Evolutionary conservation across 2,888 invertebrate species (phyloP).

Genomic region (Heliconius hortense): DNA sequence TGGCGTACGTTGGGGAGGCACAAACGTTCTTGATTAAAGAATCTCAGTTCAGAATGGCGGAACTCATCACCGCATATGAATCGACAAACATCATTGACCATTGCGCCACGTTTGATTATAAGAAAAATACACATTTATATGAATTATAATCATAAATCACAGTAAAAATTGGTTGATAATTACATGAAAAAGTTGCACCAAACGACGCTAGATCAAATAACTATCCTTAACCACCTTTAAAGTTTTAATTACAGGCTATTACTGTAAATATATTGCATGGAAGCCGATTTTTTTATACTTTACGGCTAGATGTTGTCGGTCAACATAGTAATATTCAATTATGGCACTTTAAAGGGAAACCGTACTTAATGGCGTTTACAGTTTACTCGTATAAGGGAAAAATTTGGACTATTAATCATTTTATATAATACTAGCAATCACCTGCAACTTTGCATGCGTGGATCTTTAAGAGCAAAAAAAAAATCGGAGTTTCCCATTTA

Average conservation of each 20-base stretch:
- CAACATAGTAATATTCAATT: constrained; percentile 25
- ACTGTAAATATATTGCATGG: neutral
- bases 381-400: constrained; percentile 13
- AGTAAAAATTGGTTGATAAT: neutral
- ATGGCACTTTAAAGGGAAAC: constrained; percentile 15
- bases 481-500: too few relatives aligned
- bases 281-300: neutral
- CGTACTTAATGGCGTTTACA: constrained; percentile 8
- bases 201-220: constrained; percentile 9
- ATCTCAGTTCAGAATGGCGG: neutral
- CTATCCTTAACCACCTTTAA: constrained; percentile 1
- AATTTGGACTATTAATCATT: neutral
- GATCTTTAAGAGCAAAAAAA: too few relatives aligned
- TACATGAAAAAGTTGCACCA: neutral
- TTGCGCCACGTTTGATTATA: neutral
- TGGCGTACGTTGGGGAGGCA: too few relatives aligned
- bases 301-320: neutral
- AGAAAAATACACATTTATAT: neutral
- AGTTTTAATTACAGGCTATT: constrained; percentile 6
- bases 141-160: constrained; percentile 1
- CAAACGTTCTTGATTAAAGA: neutral
- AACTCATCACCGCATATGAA: neutral
- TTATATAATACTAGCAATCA: neutral
- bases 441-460: neutral
- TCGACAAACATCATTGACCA: neutral